These are phyloP conservation scores for Camponotus pennsylvanicus DNA, from an alignment of 1,140 invertebrate genomes.

Conservation along the genomic window DNA sequence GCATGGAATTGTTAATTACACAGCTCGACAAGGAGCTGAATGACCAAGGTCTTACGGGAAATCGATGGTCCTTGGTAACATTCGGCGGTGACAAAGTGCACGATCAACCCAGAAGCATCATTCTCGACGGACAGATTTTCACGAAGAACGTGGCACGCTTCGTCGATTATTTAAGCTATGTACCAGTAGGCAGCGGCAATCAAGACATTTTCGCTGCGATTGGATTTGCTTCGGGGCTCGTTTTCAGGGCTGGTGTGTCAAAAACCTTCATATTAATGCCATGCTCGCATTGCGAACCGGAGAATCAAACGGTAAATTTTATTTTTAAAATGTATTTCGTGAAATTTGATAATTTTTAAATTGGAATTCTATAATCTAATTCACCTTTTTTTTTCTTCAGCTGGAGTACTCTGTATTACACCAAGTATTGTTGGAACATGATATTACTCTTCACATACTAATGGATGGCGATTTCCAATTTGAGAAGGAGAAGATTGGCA, in stretches of 20 bases:
- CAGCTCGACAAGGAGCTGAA: slow-evolving; percentile 90
- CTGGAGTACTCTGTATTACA: slow-evolving; percentile 92
- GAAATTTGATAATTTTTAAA: not conserved
- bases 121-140: slow-evolving; percentile 90
- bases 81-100: slow-evolving; percentile 93
- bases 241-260: slow-evolving; percentile 94
- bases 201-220: slow-evolving; percentile 92
- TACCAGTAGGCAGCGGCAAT: slow-evolving; percentile 88
- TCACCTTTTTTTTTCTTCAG: slow-evolving; percentile 83
- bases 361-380: not conserved
- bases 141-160: slow-evolving; percentile 86
- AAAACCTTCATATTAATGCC: slow-evolving; percentile 94
- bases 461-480: slow-evolving; percentile 93
- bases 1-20: slow-evolving; percentile 89
- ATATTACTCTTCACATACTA: slow-evolving; percentile 93
- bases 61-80: slow-evolving; percentile 92
- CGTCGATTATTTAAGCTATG: slow-evolving; percentile 88
- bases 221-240: slow-evolving; percentile 90
- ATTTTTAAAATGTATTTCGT: not conserved
- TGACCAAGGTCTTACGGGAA: slow-evolving; percentile 88
- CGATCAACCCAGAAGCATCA: slow-evolving; percentile 89
- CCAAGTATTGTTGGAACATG: slow-evolving; percentile 92
- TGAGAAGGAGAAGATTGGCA: slow-evolving; percentile 89
- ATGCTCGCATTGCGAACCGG: slow-evolving; percentile 91
- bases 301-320: slow-evolving; percentile 88